Percentiles rank a stretch among this genome's conserved stretches.
phyloP scores from a whole-genome alignment of 2,797 vertebrate species.

The Vireo griseus region DNA sequence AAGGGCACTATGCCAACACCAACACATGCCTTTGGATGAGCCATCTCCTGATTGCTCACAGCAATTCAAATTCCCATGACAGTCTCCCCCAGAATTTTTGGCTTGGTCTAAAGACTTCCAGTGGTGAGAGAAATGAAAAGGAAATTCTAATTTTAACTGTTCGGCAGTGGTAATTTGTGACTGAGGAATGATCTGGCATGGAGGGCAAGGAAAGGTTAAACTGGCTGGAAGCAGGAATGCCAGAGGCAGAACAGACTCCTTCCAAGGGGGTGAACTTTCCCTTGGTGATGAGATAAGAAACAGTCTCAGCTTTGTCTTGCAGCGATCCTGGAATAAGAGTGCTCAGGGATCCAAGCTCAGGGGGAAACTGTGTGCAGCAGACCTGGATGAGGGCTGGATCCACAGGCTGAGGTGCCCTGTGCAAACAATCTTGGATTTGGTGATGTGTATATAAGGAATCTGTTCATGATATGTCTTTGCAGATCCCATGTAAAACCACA shows the following conservation, averaged over 20 bases:
- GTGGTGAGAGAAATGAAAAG: not conserved
- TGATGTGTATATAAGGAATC: not conserved
- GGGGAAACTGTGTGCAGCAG: not conserved
- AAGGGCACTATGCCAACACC: not conserved
- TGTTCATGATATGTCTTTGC: not conserved
- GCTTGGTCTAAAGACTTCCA: not conserved
- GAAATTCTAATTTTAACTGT: not conserved
- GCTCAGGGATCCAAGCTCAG: not conserved
- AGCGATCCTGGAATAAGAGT: not conserved
- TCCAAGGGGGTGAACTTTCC: not conserved
- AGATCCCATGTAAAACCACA: fast-evolving
- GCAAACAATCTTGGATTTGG: not conserved
- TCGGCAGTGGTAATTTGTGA: not conserved
- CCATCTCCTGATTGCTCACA: not conserved
- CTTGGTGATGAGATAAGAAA: not conserved
- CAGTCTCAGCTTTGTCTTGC: not conserved
- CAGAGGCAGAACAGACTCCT: not conserved
- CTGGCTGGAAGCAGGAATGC: not conserved
- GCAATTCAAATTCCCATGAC: not conserved
- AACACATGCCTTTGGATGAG: not conserved
- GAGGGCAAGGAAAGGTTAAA: not conserved
- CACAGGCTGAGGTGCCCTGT: not conserved
- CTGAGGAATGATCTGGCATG: not conserved
- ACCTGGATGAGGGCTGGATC: not conserved
- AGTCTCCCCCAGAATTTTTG: not conserved